Percentiles rank a stretch among this genome's conserved stretches.
Conservation (phyloP, 2,113 vertebrate genomes). For the Plecturocebus donacophilus region DNA sequence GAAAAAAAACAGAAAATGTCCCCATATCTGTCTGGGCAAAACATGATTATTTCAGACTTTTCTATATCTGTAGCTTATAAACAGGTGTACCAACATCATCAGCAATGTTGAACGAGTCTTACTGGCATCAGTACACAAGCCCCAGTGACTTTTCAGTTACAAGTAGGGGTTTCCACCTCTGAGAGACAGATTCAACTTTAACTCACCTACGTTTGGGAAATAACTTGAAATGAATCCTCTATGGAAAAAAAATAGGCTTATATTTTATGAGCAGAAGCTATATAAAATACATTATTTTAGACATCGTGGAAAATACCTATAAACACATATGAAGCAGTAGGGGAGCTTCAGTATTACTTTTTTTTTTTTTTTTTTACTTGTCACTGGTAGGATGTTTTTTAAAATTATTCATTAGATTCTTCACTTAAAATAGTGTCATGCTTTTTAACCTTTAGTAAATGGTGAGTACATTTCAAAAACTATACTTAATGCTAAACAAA, state of each 20-base stretch:
- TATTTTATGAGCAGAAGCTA: neutral
- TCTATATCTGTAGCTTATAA: neutral
- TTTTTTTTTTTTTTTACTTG: neutral
- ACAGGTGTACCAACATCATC: neutral
- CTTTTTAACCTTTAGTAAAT: neutral
- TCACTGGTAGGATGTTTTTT: neutral
- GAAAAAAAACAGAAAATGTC: slow-evolving; percentile 56
- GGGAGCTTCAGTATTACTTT: neutral
- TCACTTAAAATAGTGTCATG: neutral
- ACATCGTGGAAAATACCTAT: neutral
- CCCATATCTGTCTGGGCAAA: neutral
- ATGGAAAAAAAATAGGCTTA: neutral
- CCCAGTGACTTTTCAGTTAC: neutral
- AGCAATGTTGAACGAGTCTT: neutral
- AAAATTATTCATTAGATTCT: neutral
- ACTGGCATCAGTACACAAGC: neutral
- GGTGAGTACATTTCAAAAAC: neutral
- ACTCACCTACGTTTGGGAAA: neutral
- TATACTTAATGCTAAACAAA: neutral
- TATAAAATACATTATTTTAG: neutral
- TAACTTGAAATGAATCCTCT: slow-evolving; percentile 12
- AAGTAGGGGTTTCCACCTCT: neutral
- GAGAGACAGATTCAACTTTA: neutral
- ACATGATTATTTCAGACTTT: neutral
- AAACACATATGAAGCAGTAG: neutral